These are phyloP conservation scores for Meloidogyne floridensis DNA, from an alignment of 1,140 invertebrate species.

Conservation along the genomic window DNA sequence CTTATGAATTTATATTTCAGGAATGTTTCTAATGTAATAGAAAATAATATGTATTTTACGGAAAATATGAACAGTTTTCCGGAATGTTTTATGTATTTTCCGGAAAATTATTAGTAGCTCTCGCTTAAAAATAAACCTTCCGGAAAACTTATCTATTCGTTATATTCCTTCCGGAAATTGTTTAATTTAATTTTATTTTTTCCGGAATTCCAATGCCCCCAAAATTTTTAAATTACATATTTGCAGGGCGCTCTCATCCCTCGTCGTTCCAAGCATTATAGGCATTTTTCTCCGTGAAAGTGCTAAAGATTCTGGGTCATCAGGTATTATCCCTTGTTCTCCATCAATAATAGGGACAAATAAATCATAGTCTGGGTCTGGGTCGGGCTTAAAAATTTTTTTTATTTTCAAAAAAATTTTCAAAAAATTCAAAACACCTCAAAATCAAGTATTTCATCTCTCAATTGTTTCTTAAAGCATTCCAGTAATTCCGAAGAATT, in stretches of 20 bases:
- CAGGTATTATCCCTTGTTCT: constrained; percentile 59
- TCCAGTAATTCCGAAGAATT: constrained; percentile 63
- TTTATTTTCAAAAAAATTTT: background rate
- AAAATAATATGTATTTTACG: no score
- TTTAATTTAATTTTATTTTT: no score
- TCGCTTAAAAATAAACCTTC: no score
- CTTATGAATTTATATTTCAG: no score
- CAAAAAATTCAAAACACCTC: constrained; percentile 43
- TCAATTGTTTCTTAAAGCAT: constrained; percentile 63
- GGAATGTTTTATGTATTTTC: no score
- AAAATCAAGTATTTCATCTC: constrained; percentile 61
- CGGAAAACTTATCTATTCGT: no score
- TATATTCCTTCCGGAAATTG: no score
- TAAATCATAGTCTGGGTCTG: constrained; percentile 56
- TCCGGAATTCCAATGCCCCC: no score
- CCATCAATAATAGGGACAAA: constrained; percentile 65
- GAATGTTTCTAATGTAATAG: no score
- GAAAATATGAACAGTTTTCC: no score
- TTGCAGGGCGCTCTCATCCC: constrained; percentile 58
- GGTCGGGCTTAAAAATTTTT: background rate
- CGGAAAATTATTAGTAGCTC: no score
- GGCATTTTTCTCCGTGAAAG: constrained; percentile 58
- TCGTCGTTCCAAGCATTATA: constrained; percentile 54
- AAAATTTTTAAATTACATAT: constrained; percentile 45
- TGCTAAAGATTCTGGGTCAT: constrained; percentile 57